Evolutionary conservation across 2,113 vertebrate genomes (phyloP).

Genomic region (Pheucticus melanocephalus): DNA sequence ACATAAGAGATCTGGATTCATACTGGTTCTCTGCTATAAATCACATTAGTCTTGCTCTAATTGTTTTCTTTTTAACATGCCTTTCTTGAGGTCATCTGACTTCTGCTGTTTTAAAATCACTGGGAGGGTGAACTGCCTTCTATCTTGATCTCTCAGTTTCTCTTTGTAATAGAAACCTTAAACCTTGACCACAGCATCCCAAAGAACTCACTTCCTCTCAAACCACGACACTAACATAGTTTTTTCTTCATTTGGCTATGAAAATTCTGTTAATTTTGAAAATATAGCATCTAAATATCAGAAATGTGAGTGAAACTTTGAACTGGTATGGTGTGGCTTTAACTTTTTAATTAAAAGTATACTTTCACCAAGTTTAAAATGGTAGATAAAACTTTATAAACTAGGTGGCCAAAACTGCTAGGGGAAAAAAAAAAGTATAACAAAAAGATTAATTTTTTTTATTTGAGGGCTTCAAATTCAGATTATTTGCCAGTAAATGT

Average conservation of each 20-base stretch:
- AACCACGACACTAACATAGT: not conserved
- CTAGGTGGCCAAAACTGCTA: not conserved
- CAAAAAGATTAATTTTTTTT: not conserved
- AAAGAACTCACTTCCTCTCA: too few species aligned
- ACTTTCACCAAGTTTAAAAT: not conserved
- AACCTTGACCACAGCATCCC: too few species aligned
- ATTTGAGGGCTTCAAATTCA: not conserved
- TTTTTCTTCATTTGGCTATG: not conserved
- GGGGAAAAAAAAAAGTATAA: rapidly evolving
- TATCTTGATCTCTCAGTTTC: not conserved
- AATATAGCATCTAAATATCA: not conserved
- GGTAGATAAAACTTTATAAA: not conserved
- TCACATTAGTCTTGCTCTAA: not conserved
- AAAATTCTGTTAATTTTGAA: not conserved
- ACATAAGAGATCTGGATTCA: not conserved
- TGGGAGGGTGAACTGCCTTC: not conserved
- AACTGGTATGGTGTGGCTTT: not conserved
- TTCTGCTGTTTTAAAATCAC: not conserved
- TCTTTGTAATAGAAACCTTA: not conserved
- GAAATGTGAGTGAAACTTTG: not conserved
- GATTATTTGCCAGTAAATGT: not conserved
- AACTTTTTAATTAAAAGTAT: not conserved
- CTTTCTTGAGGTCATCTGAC: not conserved
- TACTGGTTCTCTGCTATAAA: not conserved
- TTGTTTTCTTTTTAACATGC: not conserved